Evolutionary conservation across 1,140 invertebrate species (phyloP), one percentile per base, ranked within the genome.

Genomic region (Drosophila ogumai): DNA sequence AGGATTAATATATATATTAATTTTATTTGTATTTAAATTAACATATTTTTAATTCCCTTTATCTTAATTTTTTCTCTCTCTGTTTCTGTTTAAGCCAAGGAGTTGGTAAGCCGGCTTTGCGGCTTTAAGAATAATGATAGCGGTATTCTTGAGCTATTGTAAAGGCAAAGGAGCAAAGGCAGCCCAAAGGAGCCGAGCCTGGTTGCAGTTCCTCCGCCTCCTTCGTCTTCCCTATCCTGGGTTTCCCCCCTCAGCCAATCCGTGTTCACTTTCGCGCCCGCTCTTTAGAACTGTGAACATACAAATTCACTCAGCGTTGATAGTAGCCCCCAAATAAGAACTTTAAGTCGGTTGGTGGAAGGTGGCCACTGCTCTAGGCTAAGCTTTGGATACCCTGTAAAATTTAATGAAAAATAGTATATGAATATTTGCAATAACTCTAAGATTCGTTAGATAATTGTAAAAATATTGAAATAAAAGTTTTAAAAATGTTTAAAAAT

Each of bases 91-190:
- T 57, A 50, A 52, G 61, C 66, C 79, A 86, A 67, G 85, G 58
- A 90, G 84, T 68, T 72, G 49, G 71, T 65, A 46, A 55, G 58
- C 66, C 71, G 59, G 40, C 66, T 63, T 55, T 44, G 69, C 66
- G 82, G 87, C 78, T 85, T 90, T 69, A 91, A 90, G 85, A 91
- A 87, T 91, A 92, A 92, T 91, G 91, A 92, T 92, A 92, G 91
- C 91, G 91, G 91, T 92, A 92, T 91, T 92, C 91, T 92, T 92
- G 90, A 91, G 85, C 90, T 90, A 91, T 91, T 87, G 86, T 91
- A 84, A 75, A 90, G 67, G 74, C 69, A 52, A 78, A 75, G 65
- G 65, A 60, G 72, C 66, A 76, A 49, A 49, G 36, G 47, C 64
- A 41, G 43, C 49, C 19, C 34, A 75, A 58, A 67, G 44, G 47